Percentiles rank a stretch among this genome's conserved stretches.
Evolutionary conservation across 1,140 invertebrate genomes (phyloP).

Genomic region (Chionoecetes opilio): DNA sequence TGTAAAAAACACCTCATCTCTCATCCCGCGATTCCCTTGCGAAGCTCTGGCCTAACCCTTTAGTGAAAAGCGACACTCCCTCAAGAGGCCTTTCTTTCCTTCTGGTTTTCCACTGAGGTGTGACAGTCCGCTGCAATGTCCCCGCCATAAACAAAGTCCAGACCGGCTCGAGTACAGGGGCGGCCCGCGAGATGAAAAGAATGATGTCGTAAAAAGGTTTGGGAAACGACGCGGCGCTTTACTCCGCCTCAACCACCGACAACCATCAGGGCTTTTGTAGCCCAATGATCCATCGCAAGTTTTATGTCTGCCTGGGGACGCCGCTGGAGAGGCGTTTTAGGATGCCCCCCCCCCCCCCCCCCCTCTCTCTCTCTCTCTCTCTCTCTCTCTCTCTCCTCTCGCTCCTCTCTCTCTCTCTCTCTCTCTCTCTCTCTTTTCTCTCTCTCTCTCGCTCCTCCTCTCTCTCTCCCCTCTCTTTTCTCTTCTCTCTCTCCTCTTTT

Average conservation of each 20-base stretch:
- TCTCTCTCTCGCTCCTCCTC: too few species aligned
- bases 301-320: background rate
- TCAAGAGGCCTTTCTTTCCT: background rate
- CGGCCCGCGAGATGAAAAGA: background rate
- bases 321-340: too few species aligned
- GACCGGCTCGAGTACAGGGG: background rate
- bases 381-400: too few species aligned
- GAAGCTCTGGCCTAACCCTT: background rate
- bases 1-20: conserved; percentile 19
- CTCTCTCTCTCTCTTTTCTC: too few species aligned
- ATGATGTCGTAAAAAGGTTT: background rate
- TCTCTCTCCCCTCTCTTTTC: too few species aligned
- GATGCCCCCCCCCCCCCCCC: too few species aligned
- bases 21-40: background rate
- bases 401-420: too few species aligned
- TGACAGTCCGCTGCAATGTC: background rate
- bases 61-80: background rate
- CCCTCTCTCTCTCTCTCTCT: too few species aligned
- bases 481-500: too few species aligned
- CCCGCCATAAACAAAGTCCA: conserved; percentile 25
- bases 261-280: conserved; percentile 19
- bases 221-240: background rate
- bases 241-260: conserved; percentile 8
- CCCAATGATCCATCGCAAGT: background rate
- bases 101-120: background rate